Percentiles rank a stretch among this genome's conserved stretches.
phyloP scores from a whole-genome alignment of 2,888 invertebrate species.

The Hypercompe scribonia region DNA sequence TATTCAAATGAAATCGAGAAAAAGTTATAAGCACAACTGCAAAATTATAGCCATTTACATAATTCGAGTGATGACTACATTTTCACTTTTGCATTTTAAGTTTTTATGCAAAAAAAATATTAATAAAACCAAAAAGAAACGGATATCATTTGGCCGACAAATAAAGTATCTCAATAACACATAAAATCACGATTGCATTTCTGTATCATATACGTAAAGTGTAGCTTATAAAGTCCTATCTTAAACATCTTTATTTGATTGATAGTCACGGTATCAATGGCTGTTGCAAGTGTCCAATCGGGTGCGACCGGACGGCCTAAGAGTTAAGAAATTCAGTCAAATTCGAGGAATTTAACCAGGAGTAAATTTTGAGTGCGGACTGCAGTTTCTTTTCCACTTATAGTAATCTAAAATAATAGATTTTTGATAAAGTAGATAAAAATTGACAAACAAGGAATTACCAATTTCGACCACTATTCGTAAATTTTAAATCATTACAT shows the following conservation, averaged over 20 bases:
- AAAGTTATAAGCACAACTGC: not conserved
- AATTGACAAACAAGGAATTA: not conserved
- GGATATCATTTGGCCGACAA: no score
- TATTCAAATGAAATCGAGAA: conserved; percentile 18
- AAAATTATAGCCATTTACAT: not conserved
- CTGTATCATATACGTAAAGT: no score
- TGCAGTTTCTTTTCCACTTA: not conserved
- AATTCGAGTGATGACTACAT: not conserved
- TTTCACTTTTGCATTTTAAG: not conserved
- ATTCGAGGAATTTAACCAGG: not conserved
- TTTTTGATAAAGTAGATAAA: not conserved
- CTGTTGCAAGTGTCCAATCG: not conserved
- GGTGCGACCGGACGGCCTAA: no score
- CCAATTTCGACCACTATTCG: no score
- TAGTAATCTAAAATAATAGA: not conserved
- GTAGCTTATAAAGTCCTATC: no score
- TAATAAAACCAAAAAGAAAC: no score
- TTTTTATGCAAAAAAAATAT: not conserved
- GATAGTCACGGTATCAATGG: not conserved
- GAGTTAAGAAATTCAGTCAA: not conserved
- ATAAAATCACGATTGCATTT: no score
- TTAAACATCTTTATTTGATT: no score
- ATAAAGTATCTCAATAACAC: no score
- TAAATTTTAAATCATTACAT: no score
- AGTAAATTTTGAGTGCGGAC: not conserved